Evolutionary conservation across 2,888 invertebrate genomes (phyloP).

Genomic region (Tuberolachnus salignus): DNA sequence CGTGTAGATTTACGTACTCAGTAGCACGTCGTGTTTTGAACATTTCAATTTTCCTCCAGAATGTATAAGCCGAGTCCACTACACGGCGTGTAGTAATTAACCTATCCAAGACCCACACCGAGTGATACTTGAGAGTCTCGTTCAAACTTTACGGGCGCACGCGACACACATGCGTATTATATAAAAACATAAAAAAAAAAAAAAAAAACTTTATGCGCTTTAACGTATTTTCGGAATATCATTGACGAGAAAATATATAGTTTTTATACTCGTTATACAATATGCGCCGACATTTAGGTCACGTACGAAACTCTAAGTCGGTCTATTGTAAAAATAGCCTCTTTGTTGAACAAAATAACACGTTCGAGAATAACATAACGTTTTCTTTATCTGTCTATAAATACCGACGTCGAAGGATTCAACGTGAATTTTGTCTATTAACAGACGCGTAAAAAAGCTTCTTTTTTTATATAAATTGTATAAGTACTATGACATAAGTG

Average conservation of each 20-base stretch:
- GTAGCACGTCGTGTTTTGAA: neutral
- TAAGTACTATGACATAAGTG: no score
- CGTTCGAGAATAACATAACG: no score
- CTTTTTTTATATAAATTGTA: no score
- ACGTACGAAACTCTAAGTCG: no score
- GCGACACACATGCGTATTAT: neutral
- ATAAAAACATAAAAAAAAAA: neutral
- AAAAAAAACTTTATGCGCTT: no score
- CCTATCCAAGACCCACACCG: conserved; percentile 25
- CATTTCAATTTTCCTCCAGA: conserved; percentile 2
- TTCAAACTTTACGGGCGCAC: neutral
- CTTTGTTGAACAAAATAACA: no score
- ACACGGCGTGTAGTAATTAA: conserved; percentile 3
- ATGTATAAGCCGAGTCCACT: neutral
- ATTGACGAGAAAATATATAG: neutral
- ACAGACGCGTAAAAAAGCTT: no score
- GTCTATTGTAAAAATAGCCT: no score
- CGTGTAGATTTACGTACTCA: no score
- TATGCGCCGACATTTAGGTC: neutral
- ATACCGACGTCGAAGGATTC: no score
- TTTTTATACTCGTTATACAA: neutral
- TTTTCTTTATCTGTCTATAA: no score
- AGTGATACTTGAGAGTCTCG: conserved; percentile 28
- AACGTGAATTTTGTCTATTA: no score
- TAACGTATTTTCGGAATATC: neutral